Conservation (phyloP, 2,888 invertebrate genomes). For the Coelinius sp. region DNA sequence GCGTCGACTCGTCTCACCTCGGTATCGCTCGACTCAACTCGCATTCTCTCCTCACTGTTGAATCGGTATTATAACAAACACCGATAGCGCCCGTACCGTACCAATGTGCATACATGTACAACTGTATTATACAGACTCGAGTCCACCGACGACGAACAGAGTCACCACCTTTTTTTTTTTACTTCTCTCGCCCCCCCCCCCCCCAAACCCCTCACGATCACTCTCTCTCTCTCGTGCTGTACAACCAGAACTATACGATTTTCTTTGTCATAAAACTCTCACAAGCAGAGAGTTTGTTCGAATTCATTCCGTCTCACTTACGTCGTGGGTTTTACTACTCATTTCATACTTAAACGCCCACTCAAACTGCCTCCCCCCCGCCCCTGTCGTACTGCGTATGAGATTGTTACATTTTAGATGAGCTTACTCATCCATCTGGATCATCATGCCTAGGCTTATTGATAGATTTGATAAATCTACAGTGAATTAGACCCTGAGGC, state of each 20-base stretch:
- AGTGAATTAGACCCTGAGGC: neutral
- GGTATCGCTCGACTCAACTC: slow-evolving; percentile 72
- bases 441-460: neutral
- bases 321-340: neutral
- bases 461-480: neutral
- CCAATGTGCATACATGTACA: neutral
- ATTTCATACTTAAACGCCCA: slow-evolving; percentile 11
- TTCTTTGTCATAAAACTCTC: slow-evolving; percentile 8
- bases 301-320: slow-evolving; percentile 16
- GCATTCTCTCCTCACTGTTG: slow-evolving; percentile 39
- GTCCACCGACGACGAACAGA: neutral
- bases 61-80: slow-evolving; percentile 11
- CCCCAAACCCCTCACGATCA: too few relatives aligned
- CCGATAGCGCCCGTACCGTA: neutral
- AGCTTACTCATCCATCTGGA: slow-evolving; percentile 3
- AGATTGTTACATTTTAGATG: neutral
- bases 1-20: slow-evolving; percentile 68
- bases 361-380: neutral
- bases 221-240: neutral
- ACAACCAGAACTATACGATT: neutral
- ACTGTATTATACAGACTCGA: neutral
- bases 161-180: neutral
- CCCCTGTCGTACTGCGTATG: neutral
- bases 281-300: neutral
- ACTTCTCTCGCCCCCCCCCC: too few relatives aligned